phyloP scores from a whole-genome alignment of 2,113 vertebrate species.

The Phocoena sinus region DNA sequence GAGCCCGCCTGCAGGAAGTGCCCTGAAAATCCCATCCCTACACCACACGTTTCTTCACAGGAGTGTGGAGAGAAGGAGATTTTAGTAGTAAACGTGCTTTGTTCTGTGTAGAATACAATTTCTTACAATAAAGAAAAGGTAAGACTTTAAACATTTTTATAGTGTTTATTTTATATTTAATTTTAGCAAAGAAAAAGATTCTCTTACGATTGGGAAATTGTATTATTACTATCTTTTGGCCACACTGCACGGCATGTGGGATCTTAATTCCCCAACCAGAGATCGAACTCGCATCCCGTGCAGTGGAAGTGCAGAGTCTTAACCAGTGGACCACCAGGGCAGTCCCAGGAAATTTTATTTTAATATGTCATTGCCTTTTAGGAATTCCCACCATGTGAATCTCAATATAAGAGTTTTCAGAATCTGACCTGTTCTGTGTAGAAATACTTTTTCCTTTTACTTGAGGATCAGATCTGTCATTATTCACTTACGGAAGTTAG shows the following conservation, averaged over 20 bases:
- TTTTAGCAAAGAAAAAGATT: neutral
- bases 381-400: neutral
- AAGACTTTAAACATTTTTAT: neutral
- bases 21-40: neutral
- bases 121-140: neutral
- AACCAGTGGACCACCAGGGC: neutral
- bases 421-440: neutral
- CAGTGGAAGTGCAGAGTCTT: neutral
- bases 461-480: neutral
- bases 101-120: neutral
- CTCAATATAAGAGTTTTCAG: neutral
- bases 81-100: neutral
- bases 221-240: neutral
- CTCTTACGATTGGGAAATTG: neutral
- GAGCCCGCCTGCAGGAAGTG: neutral
- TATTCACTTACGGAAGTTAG: neutral
- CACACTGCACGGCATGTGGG: neutral
- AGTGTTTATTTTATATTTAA: slow-evolving; percentile 1
- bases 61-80: neutral
- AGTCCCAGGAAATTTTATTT: neutral
- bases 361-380: neutral
- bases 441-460: neutral
- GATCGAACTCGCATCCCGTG: neutral
- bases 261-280: neutral
- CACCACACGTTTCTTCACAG: neutral